These are phyloP conservation scores for Chalcis sispes DNA, from an alignment of 2,888 invertebrate species.

Conservation along the genomic window DNA sequence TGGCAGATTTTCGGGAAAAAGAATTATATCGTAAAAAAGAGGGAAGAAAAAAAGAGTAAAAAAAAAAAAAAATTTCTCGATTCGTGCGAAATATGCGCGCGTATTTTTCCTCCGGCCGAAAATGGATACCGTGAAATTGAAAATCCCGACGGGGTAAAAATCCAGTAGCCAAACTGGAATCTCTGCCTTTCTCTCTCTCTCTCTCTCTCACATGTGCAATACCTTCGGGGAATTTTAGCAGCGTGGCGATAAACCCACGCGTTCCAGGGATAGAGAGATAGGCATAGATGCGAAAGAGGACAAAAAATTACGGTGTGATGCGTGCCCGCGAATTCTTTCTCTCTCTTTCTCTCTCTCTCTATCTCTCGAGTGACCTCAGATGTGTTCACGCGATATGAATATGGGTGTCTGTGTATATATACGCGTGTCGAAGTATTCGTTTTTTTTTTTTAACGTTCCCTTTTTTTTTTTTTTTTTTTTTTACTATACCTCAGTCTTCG, in stretches of 20 bases:
- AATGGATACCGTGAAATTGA: slow-evolving; percentile 34
- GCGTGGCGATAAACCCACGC: slow-evolving; percentile 22
- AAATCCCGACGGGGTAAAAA: slow-evolving; percentile 47
- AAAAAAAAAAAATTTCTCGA: slow-evolving; percentile 4
- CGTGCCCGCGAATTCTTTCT: background rate
- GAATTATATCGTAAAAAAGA: no score
- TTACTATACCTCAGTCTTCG: background rate
- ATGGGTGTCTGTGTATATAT: no score
- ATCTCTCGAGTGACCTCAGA: background rate
- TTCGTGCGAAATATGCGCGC: background rate
- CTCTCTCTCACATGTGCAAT: no score
- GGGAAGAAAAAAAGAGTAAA: no score
- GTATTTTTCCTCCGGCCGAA: slow-evolving; percentile 4
- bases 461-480: background rate
- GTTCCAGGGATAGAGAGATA: background rate
- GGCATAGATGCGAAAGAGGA: slow-evolving; percentile 5
- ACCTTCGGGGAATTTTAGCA: slow-evolving; percentile 42
- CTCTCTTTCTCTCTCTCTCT: background rate
- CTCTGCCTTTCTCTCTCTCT: no score
- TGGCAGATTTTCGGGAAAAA: no score
- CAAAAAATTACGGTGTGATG: slow-evolving; percentile 17
- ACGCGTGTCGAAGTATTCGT: background rate
- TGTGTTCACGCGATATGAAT: no score
- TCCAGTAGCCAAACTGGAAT: slow-evolving; percentile 22
- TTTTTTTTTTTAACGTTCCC: background rate